These are phyloP conservation scores for Asarcornis scutulata DNA, from an alignment of 2,113 vertebrate genomes.

Conservation along the genomic window DNA sequence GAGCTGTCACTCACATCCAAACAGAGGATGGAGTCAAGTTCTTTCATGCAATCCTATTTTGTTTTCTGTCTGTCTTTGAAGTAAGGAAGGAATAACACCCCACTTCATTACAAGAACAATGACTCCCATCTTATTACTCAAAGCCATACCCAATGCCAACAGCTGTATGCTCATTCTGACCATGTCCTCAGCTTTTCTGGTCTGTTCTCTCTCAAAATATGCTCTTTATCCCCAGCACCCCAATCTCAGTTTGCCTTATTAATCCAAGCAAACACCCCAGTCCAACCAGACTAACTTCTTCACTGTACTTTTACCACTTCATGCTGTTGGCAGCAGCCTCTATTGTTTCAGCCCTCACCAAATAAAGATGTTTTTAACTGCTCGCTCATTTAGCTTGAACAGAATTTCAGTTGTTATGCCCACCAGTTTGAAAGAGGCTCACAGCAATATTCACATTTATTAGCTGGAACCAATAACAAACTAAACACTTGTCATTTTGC, in stretches of 20 bases:
- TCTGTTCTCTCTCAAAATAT: background rate
- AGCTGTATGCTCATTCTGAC: background rate
- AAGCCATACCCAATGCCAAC: background rate
- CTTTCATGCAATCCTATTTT: background rate
- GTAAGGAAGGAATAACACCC: background rate
- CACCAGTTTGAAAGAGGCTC: conserved; percentile 16
- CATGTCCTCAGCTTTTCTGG: background rate
- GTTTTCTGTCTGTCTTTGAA: background rate
- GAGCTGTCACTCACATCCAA: background rate
- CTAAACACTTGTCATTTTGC: conserved; percentile 31
- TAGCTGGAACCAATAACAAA: conserved; percentile 44
- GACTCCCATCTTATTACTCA: background rate
- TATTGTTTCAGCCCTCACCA: background rate
- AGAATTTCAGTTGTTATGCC: conserved; percentile 38
- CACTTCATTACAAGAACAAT: background rate
- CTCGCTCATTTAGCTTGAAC: conserved; percentile 17
- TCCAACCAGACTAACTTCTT: background rate
- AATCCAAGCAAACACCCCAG: background rate
- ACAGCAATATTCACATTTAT: conserved; percentile 54
- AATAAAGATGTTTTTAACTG: conserved; percentile 50
- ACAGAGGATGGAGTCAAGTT: background rate
- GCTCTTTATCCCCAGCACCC: background rate
- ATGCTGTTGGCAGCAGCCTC: background rate
- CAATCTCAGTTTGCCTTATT: background rate
- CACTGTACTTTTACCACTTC: background rate